phyloP scores from a whole-genome alignment of 2,888 invertebrate genomes.

The Girardia tigrina region DNA sequence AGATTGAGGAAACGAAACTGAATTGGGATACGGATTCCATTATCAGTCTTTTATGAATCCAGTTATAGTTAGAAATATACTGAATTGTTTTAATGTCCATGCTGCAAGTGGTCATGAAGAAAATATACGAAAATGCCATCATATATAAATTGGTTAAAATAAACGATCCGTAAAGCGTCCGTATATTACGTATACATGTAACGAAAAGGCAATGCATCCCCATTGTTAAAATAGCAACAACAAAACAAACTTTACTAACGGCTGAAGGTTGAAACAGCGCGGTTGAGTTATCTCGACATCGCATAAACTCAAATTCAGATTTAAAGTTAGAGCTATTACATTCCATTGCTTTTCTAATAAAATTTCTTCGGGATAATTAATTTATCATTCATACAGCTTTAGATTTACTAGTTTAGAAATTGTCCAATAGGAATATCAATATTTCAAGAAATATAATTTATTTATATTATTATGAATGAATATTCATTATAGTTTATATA shows the following conservation, averaged over 20 bases:
- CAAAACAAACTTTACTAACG: constrained; percentile 18
- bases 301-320: neutral
- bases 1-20: constrained; percentile 7
- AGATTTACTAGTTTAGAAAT: no score
- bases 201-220: constrained; percentile 1
- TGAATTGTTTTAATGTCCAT: neutral
- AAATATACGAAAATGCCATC: neutral
- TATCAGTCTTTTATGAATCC: neutral
- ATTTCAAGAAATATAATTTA: no score
- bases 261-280: neutral
- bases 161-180: neutral
- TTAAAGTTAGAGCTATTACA: neutral
- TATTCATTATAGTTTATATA: no score
- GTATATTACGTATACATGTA: neutral
- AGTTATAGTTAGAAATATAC: neutral
- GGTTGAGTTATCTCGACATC: neutral
- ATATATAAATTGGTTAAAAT: constrained; percentile 6
- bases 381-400: neutral
- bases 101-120: neutral
- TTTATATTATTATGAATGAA: no score
- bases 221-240: neutral
- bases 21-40: constrained; percentile 8
- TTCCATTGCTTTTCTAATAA: neutral
- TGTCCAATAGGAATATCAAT: no score
- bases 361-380: neutral